Base-by-base conservation (phyloP, 2,888 invertebrate species). In the Blera fallax region DNA sequence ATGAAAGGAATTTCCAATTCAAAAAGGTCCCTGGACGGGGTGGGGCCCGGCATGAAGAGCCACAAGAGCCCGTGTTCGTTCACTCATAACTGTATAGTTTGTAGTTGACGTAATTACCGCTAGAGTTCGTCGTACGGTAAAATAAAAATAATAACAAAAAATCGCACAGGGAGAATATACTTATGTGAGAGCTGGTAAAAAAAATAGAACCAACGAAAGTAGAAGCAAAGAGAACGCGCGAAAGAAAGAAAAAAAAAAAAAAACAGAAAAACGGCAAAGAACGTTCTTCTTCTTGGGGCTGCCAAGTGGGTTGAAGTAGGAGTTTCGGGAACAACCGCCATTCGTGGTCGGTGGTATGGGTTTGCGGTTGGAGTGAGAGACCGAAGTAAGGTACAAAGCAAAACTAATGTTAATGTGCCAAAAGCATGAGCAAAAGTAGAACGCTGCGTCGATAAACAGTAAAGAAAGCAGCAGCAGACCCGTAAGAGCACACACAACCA, bases 81-180 rank as follows among this genome's bases (percentile, higher is more conserved):
- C 87, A 87, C 88, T 88, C 85, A 88, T 92, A 92, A 92, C 92
- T 90, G 92, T 92, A 91, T 89, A 90, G 90, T 91, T 91, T 92
- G 92, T 92, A 92, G 92, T 90, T 91, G 91, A 90, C 89, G 90
- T 89, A 90, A 91, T 91, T 92, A 92, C 92, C 92, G 92, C 92
- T 92, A 92, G 90, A 90, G 91, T 92, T 92, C 91, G 92, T 89
- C 90, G 89, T 91, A 92, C 91, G 91, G 91, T 91, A 90, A 91
- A 87, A 87, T 81, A 72, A 78, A 90, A 90, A 90, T 89, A 89
- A 89, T 87, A 90, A 89, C 85, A 87, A 84, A 77, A 83, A 62
- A 40, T n/a, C n/a, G n/a, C n/a, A 54, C 40, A 52, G 56, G 56
- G 40, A 48, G 45, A 40, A n/a, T 24, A 56, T 10, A 67, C 72